Evolutionary conservation across 2,888 invertebrate species (phyloP).

Genomic region (Andrena marginata): DNA sequence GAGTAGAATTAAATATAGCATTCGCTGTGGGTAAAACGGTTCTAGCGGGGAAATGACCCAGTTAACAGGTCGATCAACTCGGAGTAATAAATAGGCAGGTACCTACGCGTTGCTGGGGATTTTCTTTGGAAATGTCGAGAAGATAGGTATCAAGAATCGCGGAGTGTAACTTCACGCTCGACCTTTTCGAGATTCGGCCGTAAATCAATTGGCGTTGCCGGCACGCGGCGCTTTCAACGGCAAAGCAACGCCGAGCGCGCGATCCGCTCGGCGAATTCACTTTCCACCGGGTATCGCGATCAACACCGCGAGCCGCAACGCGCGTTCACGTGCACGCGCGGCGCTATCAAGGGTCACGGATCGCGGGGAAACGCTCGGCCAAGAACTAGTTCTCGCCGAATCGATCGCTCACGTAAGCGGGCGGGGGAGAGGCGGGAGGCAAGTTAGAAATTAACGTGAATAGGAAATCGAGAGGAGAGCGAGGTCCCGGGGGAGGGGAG

Average conservation of each 20-base stretch:
- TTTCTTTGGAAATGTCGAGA: too few relatives aligned
- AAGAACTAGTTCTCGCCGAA: conserved; percentile 29
- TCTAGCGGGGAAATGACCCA: too few relatives aligned
- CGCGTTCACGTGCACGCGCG: conserved; percentile 22
- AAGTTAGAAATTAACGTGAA: conserved; percentile 3
- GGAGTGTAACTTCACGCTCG: neutral
- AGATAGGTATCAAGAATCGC: neutral
- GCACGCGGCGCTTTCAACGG: conserved; percentile 26
- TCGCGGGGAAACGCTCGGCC: conserved; percentile 29
- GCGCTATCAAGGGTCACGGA: conserved; percentile 40
- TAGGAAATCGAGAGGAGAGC: neutral
- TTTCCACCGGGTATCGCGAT: conserved; percentile 49
- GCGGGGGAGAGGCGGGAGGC: neutral
- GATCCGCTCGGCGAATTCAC: conserved; percentile 41
- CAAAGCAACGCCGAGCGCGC: conserved; percentile 18
- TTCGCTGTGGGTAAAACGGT: too few relatives aligned
- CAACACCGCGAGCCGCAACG: conserved; percentile 11
- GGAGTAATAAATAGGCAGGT: too few relatives aligned
- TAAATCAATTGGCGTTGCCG: neutral
- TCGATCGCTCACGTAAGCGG: conserved; percentile 36
- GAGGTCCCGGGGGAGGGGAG: neutral
- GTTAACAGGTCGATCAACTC: too few relatives aligned
- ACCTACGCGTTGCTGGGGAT: too few relatives aligned
- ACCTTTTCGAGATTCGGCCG: conserved; percentile 20
- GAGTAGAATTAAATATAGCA: too few relatives aligned